Evolutionary conservation across 2,113 vertebrate genomes (phyloP).

Genomic region (Antennarius striatus): DNA sequence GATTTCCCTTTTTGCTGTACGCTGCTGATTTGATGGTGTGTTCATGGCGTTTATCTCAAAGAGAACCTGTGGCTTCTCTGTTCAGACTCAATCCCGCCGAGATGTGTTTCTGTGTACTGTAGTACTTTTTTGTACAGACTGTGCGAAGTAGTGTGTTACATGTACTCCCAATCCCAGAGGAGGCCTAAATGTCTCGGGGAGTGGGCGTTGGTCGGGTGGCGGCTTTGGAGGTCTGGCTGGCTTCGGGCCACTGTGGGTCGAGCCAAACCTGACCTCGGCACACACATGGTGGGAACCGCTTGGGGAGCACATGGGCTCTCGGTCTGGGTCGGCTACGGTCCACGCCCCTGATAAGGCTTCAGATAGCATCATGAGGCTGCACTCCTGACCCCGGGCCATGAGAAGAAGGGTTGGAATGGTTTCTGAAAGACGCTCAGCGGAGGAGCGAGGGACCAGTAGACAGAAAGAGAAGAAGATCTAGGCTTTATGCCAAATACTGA

Average conservation of each 20-base stretch:
- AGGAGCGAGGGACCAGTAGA: conserved; percentile 20
- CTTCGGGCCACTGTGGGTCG: conserved; percentile 40
- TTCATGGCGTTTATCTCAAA: conserved; percentile 46
- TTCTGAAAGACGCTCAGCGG: conserved; percentile 34
- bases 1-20: too few relatives aligned
- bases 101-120: conserved; percentile 39
- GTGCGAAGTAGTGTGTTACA: conserved; percentile 21
- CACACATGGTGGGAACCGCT: conserved; percentile 64
- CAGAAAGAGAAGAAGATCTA: conserved; percentile 24
- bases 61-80: conserved; percentile 74
- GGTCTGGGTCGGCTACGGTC: conserved; percentile 57
- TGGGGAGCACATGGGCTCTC: conserved; percentile 38
- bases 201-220: conserved; percentile 64
- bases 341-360: conserved; percentile 74
- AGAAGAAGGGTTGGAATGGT: conserved; percentile 40
- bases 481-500: conserved; percentile 41
- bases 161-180: conserved; percentile 76
- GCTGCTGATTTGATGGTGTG: too few relatives aligned
- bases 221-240: conserved; percentile 64
- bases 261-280: conserved; percentile 45
- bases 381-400: conserved; percentile 48
- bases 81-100: conserved; percentile 77
- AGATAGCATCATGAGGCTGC: conserved; percentile 73
- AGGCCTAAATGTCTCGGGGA: conserved; percentile 80
- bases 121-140: conserved; percentile 45